Percentiles rank a stretch among this genome's conserved stretches.
Conservation (phyloP, 1,140 invertebrate species). For the Maniola jurtina region DNA sequence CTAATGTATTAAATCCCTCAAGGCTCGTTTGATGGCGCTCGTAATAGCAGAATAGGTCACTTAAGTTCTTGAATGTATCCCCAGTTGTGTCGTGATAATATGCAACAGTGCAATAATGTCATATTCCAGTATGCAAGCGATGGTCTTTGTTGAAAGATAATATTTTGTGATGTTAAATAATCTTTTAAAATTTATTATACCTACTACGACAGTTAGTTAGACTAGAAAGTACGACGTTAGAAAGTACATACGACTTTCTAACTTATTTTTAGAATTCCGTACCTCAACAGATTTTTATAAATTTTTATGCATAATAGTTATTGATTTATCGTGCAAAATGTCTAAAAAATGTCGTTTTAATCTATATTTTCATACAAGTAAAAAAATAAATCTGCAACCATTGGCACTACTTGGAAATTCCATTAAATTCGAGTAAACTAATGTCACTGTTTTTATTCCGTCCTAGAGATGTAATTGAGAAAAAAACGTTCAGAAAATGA, state of each 20-base stretch:
- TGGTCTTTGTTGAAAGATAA: not conserved
- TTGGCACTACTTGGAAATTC: no score
- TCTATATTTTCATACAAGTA: not conserved
- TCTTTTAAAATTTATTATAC: no score
- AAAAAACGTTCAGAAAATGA: slow-evolving; percentile 15
- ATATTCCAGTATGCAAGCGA: not conserved
- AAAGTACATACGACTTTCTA: no score
- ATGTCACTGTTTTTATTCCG: slow-evolving; percentile 20
- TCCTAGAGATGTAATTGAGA: slow-evolving; percentile 1
- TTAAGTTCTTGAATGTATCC: not conserved
- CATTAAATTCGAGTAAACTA: not conserved
- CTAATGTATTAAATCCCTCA: slow-evolving; percentile 2
- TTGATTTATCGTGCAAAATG: not conserved
- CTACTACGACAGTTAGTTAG: no score
- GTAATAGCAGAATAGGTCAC: not conserved
- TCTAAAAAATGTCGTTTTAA: not conserved
- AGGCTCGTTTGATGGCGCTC: not conserved
- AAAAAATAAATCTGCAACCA: no score
- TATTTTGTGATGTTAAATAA: not conserved
- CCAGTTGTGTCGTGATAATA: not conserved
- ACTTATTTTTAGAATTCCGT: no score
- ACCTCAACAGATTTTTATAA: not conserved
- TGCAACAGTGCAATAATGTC: not conserved
- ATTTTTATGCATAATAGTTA: not conserved
- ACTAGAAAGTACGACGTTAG: no score